Conservation (phyloP, 2,888 invertebrate species). For the Minunthozetes semirufus region DNA sequence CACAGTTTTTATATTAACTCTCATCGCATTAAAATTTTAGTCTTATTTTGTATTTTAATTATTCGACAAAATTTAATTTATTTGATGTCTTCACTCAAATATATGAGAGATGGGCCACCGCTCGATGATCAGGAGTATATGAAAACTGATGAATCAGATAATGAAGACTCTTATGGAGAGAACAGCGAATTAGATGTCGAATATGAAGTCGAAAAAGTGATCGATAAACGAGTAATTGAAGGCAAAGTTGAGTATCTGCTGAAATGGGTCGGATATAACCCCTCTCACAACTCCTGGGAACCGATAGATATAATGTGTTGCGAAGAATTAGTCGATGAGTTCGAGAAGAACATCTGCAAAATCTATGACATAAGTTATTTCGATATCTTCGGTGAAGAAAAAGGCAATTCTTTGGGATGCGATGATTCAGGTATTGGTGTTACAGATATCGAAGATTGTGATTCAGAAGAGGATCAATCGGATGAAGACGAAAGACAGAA, state of each 20-base stretch:
- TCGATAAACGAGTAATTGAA: background rate
- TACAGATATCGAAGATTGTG: background rate
- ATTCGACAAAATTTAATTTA: background rate
- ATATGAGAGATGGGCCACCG: background rate
- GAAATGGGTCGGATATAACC: background rate
- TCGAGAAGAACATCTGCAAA: background rate
- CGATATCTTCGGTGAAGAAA: background rate
- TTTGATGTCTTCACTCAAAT: background rate
- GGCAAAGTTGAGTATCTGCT: background rate
- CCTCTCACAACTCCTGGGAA: background rate
- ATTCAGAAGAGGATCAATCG: background rate
- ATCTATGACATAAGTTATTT: background rate
- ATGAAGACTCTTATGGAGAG: background rate
- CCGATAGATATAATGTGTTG: background rate
- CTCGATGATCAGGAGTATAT: background rate
- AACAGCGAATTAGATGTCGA: background rate
- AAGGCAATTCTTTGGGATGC: background rate
- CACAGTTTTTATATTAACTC: too few species aligned
- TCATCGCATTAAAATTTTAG: background rate
- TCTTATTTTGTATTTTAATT: background rate
- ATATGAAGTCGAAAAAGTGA: constrained; percentile 1
- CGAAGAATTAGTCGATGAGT: background rate
- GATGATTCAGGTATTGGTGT: background rate
- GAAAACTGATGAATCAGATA: background rate
- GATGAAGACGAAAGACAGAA: background rate